Evolutionary conservation across 2,113 vertebrate species (phyloP).

Genomic region (Centropus unirufus): DNA sequence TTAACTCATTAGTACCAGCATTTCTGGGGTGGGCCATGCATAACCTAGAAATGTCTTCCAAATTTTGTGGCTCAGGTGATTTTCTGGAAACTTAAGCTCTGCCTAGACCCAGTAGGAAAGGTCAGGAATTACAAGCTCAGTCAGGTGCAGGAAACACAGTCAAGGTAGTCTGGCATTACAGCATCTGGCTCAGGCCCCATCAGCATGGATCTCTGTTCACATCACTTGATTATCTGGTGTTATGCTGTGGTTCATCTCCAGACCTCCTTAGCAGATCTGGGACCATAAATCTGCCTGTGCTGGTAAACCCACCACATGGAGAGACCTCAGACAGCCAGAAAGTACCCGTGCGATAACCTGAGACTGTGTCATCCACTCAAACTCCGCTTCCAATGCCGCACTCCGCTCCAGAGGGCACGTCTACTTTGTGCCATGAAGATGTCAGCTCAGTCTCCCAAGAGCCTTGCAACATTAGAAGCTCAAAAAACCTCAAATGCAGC

Average conservation of each 20-base stretch:
- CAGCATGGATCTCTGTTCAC: not conserved
- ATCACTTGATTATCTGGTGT: not conserved
- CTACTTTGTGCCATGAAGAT: not conserved
- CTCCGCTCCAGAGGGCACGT: not conserved
- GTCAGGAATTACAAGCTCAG: not conserved
- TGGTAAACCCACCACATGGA: not conserved
- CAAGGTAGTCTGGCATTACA: not conserved
- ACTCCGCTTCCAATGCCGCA: not conserved
- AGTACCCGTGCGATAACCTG: not conserved
- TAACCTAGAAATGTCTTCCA: not conserved
- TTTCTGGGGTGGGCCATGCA: not conserved
- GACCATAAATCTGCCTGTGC: not conserved
- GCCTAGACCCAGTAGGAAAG: not conserved
- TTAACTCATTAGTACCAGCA: not conserved
- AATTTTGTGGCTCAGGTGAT: not conserved
- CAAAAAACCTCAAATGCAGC: not conserved
- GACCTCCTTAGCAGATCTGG: not conserved
- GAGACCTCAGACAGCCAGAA: not conserved
- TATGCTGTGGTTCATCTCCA: not conserved
- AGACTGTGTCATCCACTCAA: not conserved
- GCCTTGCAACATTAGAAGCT: not conserved
- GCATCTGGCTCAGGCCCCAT: not conserved
- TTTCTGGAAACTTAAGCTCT: not conserved
- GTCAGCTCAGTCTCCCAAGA: not conserved
- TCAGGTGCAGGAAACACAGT: rapidly evolving